Evolutionary conservation across 2,797 vertebrate species (phyloP), one percentile per base, ranked within the genome.

Genomic region (Malurus splendens): DNA sequence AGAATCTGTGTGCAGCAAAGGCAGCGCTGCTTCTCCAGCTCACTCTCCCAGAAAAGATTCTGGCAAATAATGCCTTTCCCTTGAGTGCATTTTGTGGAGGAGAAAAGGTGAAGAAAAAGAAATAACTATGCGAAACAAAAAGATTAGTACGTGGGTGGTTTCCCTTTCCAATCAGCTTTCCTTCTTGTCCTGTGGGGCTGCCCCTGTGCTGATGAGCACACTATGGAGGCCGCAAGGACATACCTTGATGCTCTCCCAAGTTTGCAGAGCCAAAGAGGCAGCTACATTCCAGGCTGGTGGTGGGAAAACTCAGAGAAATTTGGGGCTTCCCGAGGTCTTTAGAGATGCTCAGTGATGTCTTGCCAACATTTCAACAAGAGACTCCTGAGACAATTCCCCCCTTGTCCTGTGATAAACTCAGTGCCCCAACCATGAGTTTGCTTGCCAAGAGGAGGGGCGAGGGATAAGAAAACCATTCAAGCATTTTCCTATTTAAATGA

Each of bases 321-420:
- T 86, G 71, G 85, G 87, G 57, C 87, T 94, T 95, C 87, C 86
- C 15, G 9, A 93, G 66, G 52, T 61, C 89, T 94, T 94, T 90
- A 79, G 80, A 92, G 59, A 68, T 65, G 80, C 71, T 89, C 90
- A 89, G 85, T 92, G 94, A 93, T 92, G 85, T 90, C 93, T 55
- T 94, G 93, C 93, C 90, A 95, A 77, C 68, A 68, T 86, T 93
- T 84, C 86, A 90, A 92, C 87, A 87, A 90, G 85, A 82, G 77
- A 39, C 57, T 93, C 77, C 92, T 72, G 28, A 66, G 93, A 94
- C 89, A 95, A 88, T 84, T 90, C 72, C 54, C 87, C 39, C 67
- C 60, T 89, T 87, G 87, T 93, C 82, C 90, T 90, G 33, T 22
- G 89, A 95, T 94, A 95, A 95, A 93, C 93, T 71, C 85, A 32